Evolutionary conservation across 2,113 vertebrate species (phyloP).

Genomic region (Rhombomys opimus): DNA sequence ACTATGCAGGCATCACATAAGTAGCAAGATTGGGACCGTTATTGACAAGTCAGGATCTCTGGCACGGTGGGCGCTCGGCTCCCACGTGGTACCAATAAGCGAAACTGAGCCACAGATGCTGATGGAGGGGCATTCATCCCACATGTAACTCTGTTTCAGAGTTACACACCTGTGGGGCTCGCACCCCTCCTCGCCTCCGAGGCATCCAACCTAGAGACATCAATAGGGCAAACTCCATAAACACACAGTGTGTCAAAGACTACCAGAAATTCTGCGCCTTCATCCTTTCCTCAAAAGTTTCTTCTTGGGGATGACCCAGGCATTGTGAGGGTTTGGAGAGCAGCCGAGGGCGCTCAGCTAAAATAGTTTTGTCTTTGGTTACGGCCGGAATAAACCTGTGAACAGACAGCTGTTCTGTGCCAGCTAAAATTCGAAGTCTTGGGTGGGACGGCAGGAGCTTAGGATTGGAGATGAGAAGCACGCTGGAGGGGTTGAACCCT

Average conservation of each 20-base stretch:
- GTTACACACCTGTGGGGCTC: not conserved
- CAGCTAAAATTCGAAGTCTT: slow-evolving; percentile 73
- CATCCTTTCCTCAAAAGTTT: slow-evolving; percentile 56
- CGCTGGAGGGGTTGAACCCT: slow-evolving; percentile 65
- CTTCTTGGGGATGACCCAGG: slow-evolving; percentile 64
- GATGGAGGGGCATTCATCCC: too few species aligned
- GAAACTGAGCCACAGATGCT: not conserved
- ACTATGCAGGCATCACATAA: not conserved
- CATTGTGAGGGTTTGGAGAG: slow-evolving; percentile 60
- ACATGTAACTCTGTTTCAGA: not conserved
- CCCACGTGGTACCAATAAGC: not conserved
- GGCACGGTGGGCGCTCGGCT: not conserved
- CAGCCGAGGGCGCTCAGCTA: slow-evolving; percentile 54
- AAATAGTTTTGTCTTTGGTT: slow-evolving; percentile 74
- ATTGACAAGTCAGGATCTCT: not conserved
- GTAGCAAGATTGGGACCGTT: not conserved
- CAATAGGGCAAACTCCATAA: not conserved
- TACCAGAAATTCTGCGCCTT: not conserved
- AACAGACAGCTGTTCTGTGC: slow-evolving; percentile 70
- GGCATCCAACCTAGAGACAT: not conserved
- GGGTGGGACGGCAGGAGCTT: slow-evolving; percentile 78
- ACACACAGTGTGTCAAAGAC: not conserved
- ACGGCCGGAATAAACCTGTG: slow-evolving; percentile 75
- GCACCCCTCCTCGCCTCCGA: not conserved
- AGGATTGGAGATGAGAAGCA: slow-evolving; percentile 70